Percentiles rank a stretch among this genome's conserved stretches.
Evolutionary conservation across 1,140 invertebrate species (phyloP).

Genomic region (Sarcophaga peregrina): DNA sequence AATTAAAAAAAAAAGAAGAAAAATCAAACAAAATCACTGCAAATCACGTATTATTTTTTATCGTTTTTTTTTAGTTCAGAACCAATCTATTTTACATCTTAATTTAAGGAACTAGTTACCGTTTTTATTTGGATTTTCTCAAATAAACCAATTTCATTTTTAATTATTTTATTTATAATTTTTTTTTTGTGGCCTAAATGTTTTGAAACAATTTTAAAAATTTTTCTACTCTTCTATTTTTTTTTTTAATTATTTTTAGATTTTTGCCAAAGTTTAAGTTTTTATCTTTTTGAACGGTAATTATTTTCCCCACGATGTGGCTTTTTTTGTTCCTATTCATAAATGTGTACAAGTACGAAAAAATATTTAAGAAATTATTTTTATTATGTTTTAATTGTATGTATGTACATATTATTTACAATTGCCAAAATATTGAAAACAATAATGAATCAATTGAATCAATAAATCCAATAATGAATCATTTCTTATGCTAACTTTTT

Average conservation of each 20-base stretch:
- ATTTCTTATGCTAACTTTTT: not conserved
- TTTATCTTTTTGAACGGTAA: slow-evolving; percentile 31
- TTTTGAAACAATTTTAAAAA: slow-evolving; percentile 35
- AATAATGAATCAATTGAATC: not conserved
- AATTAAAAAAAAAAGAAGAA: not conserved
- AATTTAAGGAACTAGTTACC: slow-evolving; percentile 49
- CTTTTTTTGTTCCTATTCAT: not conserved
- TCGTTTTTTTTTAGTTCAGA: too few species aligned
- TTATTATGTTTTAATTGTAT: not conserved
- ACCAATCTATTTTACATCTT: not conserved
- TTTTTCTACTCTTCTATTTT: not conserved
- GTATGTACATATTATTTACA: not conserved
- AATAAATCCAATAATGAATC: not conserved
- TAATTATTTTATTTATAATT: not conserved
- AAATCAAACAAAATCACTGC: not conserved
- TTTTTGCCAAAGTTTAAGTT: slow-evolving; percentile 10
- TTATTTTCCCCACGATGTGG: slow-evolving; percentile 28
- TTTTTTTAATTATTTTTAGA: not conserved
- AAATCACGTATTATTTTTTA: slow-evolving; percentile 19
- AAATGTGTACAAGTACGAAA: not conserved
- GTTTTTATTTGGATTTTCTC: slow-evolving; percentile 43
- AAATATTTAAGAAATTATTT: not conserved
- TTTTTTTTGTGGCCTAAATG: slow-evolving; percentile 33
- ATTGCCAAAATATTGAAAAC: not conserved
- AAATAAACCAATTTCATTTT: slow-evolving; percentile 35